Evolutionary conservation across 2,888 invertebrate species (phyloP).

Genomic region (Tetramorium bicarinatum): DNA sequence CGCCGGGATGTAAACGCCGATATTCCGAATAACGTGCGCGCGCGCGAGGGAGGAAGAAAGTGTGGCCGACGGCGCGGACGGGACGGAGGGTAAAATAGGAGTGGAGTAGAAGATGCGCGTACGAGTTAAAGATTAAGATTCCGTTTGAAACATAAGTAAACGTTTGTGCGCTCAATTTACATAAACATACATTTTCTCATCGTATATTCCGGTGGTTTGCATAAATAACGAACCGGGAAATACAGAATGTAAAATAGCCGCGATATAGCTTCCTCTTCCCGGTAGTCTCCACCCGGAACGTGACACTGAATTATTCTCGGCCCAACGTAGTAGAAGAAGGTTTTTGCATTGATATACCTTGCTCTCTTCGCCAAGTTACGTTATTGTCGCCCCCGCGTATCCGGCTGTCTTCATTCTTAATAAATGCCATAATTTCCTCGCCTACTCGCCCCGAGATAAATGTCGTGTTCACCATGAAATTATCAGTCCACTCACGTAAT

Average conservation of each 20-base stretch:
- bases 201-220: conserved; percentile 79
- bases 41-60: neutral
- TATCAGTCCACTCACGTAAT: conserved; percentile 7
- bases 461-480: conserved; percentile 10
- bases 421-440: conserved; percentile 36
- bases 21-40: conserved; percentile 21
- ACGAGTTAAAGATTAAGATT: conserved; percentile 73
- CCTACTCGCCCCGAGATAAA: conserved; percentile 1
- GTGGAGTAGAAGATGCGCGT: conserved; percentile 10
- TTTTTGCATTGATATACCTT: conserved; percentile 55
- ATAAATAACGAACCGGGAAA: conserved; percentile 82
- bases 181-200: conserved; percentile 81
- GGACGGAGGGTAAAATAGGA: neutral
- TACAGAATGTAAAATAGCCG: conserved; percentile 78
- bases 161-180: conserved; percentile 72
- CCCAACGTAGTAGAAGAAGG: conserved; percentile 50
- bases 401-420: conserved; percentile 43
- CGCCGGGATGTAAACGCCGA: conserved; percentile 47
- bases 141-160: conserved; percentile 74
- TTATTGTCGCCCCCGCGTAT: conserved; percentile 49
- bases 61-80: too few relatives aligned
- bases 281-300: conserved; percentile 36
- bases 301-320: conserved; percentile 67
- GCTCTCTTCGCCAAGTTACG: conserved; percentile 43
- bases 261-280: conserved; percentile 60